Evolutionary conservation across 1,140 invertebrate species (phyloP), one percentile per base, ranked within the genome.

Genomic region (Zelostemma sp.): DNA sequence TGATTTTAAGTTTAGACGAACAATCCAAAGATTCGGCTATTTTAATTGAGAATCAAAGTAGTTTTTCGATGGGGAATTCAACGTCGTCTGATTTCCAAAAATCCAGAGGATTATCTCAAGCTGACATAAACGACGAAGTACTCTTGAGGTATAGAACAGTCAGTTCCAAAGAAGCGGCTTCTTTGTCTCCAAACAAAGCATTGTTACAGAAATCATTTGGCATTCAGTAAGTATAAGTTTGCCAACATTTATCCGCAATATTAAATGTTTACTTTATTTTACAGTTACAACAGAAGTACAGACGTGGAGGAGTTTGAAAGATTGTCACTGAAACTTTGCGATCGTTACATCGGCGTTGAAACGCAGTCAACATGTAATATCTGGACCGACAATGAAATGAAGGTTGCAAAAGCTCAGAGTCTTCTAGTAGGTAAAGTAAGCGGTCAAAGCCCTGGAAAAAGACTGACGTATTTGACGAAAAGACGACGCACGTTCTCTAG

Each of bases 351-450:
- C 17, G 89, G 89, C 6, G 85, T 82, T 1, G 91, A 92, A 73
- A 91, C 90, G 0, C 88, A 90, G 54, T 90, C 89, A 0, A 90
- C 88, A 54, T 90, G 90, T 60, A 90, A 88, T 45, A 81, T 88
- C 21, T 88, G 88, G 73, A 88, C 87, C 43, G 84, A 85, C 0
- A 76, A 85, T 50, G 86, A 86, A 41, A 83, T 85, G 6, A 28
- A 19, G 16, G 91, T 87, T 78, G 87, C 88, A 0, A 86, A 80
- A 56, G 90, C 90, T 64, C 74, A 88, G 40, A 88, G 84, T 79
- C 78, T 86, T 40, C 56, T 86, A 17, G 83, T 85, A 54, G 83
- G 86, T 62, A 85, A 86, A 45, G 86, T 85, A 58, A 1, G 1
- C n/a, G 86, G 85, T 1, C 89, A 89, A 71, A 92, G 90, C 31